Conservation (phyloP, 2,797 vertebrate genomes). For the Tympanoctomys barrerae region DNA sequence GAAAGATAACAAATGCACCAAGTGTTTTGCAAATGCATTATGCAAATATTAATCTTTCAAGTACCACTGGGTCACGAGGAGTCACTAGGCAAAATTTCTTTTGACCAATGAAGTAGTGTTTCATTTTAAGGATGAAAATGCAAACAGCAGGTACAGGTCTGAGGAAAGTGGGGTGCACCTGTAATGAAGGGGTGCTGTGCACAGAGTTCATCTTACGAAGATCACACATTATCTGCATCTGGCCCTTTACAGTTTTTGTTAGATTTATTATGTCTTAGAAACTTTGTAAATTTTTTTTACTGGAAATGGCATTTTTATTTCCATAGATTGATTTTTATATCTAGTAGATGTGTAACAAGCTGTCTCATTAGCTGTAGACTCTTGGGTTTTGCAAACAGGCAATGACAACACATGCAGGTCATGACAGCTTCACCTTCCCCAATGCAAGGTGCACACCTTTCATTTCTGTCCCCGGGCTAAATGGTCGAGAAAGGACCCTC, state of each 20-base stretch:
- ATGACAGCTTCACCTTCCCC: background rate
- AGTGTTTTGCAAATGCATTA: slow-evolving; percentile 51
- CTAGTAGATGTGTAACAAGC: background rate
- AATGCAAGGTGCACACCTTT: background rate
- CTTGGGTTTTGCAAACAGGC: slow-evolving; percentile 19
- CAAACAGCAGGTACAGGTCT: background rate
- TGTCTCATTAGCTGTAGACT: slow-evolving; percentile 17
- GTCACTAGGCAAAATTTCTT: background rate
- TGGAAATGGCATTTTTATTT: slow-evolving; percentile 52
- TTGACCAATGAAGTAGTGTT: slow-evolving; percentile 24
- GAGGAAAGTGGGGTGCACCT: background rate
- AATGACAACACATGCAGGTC: background rate
- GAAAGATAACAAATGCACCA: background rate
- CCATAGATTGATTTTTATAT: slow-evolving; percentile 4
- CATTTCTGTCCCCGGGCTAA: slow-evolving; percentile 18
- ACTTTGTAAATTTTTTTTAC: background rate
- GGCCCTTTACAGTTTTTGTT: slow-evolving; percentile 1
- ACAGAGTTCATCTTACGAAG: background rate
- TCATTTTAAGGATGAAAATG: slow-evolving; percentile 40
- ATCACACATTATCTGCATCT: slow-evolving; percentile 46
- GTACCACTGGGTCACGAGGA: background rate
- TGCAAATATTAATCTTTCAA: slow-evolving; percentile 55
- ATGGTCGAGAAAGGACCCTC: background rate
- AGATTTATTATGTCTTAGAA: slow-evolving; percentile 37
- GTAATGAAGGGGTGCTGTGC: background rate